These are phyloP conservation scores for Syrphus vitripennis DNA, from an alignment of 2,888 invertebrate genomes.

Conservation along the genomic window DNA sequence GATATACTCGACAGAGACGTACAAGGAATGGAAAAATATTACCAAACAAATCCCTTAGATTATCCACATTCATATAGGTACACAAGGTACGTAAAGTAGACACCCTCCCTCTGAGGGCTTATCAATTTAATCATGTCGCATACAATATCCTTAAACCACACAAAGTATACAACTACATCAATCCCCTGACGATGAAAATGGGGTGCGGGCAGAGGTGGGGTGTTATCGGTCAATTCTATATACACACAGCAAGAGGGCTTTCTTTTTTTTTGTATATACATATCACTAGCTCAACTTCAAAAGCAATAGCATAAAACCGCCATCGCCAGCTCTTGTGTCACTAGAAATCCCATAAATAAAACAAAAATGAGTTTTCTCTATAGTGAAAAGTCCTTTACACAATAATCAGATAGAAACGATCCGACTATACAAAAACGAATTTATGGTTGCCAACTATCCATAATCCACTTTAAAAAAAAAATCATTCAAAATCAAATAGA, in stretches of 20 bases:
- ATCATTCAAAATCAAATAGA: too few species aligned
- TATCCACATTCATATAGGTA: conserved; percentile 27
- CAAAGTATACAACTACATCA: not conserved
- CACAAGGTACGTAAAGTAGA: not conserved
- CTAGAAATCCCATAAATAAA: conserved; percentile 64
- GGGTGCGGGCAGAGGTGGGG: not conserved
- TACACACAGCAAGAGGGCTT: not conserved
- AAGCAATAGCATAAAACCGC: conserved; percentile 64
- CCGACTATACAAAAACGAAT: not conserved
- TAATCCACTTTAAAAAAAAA: not conserved
- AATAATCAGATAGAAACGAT: conserved; percentile 24
- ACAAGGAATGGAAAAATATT: conserved; percentile 28
- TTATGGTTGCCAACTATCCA: not conserved
- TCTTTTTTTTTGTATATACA: not conserved
- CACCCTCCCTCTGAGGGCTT: conserved; percentile 54
- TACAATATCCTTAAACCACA: conserved; percentile 54
- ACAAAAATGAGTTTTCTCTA: conserved; percentile 18
- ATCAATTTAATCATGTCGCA: conserved; percentile 70
- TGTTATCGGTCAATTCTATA: conserved; percentile 29
- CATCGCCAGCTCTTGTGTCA: conserved; percentile 59
- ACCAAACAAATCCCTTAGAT: conserved; percentile 56
- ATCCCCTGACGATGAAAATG: not conserved
- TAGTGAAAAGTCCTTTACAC: conserved; percentile 2
- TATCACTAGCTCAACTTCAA: conserved; percentile 20
- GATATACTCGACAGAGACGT: not conserved